Base-by-base conservation (phyloP, 2,888 invertebrate genomes). In the Tiphia femorata region DNA sequence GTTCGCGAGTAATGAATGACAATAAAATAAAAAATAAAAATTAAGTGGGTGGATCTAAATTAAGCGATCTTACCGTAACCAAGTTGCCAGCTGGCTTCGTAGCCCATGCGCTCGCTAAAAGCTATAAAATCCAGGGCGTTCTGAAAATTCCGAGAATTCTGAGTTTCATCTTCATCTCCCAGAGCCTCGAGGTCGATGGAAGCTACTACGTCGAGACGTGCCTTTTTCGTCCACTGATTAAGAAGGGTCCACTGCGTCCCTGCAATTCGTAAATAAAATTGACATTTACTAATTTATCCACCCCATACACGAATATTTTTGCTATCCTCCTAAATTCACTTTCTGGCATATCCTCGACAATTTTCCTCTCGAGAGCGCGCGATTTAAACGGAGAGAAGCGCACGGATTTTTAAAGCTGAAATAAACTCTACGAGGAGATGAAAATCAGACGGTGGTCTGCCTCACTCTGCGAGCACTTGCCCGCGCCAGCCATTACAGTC, bases 131-230 rank as follows among this genome's bases (percentile, higher is more conserved):
- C 86, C 33, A 89, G 76, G 0, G 90, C 87, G 43, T 89, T 87
- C 70, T 89, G 88, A n/a, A n/a, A n/a, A n/a, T n/a, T n/a, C n/a
- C n/a, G n/a, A 0, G 92, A 88, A 73, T 93, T 89, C 92, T 93
- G 35, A 14, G 57, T 41, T 0, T 86, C 84, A 0, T 86, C 84
- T 61, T 89, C 88, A 52, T 91, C 91, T 25, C 65, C 62, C 19
- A 56, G 44, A 14, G 50, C 49, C 8, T 52, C 57, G 1, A 76
- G 72, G 3, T 75, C 60, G 20, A 85, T 68, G 52, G 79, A 77
- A 0, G 79, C 74, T 7, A 85, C 71, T 25, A 84, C 60, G 17
- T 83, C 77, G 17, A 85, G 58, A 5, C 82, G 83, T 1, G 81
- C 67, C 49, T 75, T 72, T 38, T 71, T 64, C 0, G 83, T 77